Percentiles rank a stretch among this genome's conserved stretches.
phyloP scores from a whole-genome alignment of 2,888 invertebrate genomes.

The Bhutanitis thaidina region DNA sequence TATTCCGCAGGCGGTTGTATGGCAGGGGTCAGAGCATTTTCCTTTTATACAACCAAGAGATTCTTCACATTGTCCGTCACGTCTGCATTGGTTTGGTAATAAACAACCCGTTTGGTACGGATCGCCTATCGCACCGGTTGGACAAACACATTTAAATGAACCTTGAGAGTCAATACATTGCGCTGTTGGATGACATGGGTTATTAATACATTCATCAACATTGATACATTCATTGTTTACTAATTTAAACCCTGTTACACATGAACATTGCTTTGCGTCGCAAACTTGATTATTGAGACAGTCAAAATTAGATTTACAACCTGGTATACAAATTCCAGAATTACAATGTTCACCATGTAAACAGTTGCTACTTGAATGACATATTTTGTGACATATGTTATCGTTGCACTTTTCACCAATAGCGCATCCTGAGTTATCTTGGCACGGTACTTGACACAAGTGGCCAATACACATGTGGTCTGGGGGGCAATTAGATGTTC shows the following conservation, averaged over 20 bases:
- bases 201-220: conserved; percentile 89
- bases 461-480: conserved; percentile 89
- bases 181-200: conserved; percentile 89
- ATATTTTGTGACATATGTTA: conserved; percentile 90
- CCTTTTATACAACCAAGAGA: conserved; percentile 86
- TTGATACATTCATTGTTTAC: conserved; percentile 88
- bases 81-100: conserved; percentile 87
- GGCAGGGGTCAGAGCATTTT: conserved; percentile 91
- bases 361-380: conserved; percentile 94
- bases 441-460: conserved; percentile 89
- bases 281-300: conserved; percentile 90
- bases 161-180: conserved; percentile 89
- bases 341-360: conserved; percentile 93
- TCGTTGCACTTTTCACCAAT: conserved; percentile 91
- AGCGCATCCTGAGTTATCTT: conserved; percentile 86
- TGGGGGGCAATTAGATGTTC: conserved; percentile 85
- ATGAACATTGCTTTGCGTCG: conserved; percentile 86
- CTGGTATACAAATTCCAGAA: conserved; percentile 89
- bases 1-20: conserved; percentile 84
- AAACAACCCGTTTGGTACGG: conserved; percentile 85
- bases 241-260: conserved; percentile 86
- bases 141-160: conserved; percentile 89
- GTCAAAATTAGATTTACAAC: conserved; percentile 90
- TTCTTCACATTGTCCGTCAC: conserved; percentile 86
- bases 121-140: conserved; percentile 88